Evolutionary conservation across 2,113 vertebrate genomes (phyloP).

Genomic region (Cephalopholis sonnerati): DNA sequence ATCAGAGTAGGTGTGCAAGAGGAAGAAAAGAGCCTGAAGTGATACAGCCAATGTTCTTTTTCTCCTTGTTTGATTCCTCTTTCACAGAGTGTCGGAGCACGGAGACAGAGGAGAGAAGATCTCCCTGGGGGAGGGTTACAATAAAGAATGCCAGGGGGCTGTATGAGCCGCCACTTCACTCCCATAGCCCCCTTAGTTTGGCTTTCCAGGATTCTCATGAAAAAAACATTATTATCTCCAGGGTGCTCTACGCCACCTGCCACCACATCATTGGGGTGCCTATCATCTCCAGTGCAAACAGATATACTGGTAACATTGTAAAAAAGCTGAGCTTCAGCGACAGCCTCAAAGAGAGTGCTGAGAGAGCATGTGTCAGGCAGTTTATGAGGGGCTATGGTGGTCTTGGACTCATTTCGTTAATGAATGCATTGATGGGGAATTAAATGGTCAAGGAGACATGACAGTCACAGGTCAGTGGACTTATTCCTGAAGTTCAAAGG

Average conservation of each 20-base stretch:
- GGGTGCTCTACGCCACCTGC: slow-evolving; percentile 41
- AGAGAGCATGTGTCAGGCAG: slow-evolving; percentile 32
- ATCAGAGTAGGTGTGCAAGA: slow-evolving; percentile 12
- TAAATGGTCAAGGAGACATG: not conserved
- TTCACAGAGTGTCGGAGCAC: slow-evolving; percentile 2
- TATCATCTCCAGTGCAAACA: slow-evolving; percentile 75
- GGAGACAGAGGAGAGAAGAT: no score
- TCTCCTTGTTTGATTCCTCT: not conserved
- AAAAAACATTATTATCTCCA: slow-evolving; percentile 76
- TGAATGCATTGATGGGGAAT: slow-evolving; percentile 10
- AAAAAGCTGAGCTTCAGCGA: slow-evolving; percentile 28
- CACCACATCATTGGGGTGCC: slow-evolving; percentile 70
- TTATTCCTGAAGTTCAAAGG: not conserved
- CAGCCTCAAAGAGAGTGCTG: not conserved
- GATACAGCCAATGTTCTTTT: not conserved
- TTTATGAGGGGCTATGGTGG: not conserved
- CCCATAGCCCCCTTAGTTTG: slow-evolving; percentile 2
- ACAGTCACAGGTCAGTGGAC: not conserved
- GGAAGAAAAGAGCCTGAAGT: slow-evolving; percentile 4
- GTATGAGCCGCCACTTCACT: slow-evolving; percentile 18
- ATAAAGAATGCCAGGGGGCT: slow-evolving; percentile 5
- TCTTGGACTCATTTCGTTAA: not conserved
- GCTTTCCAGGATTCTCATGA: slow-evolving; percentile 77
- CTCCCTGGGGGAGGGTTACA: no score
- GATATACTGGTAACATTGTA: slow-evolving; percentile 63